phyloP scores from a whole-genome alignment of 2,888 invertebrate genomes.

The Yponomeuta malinellus region DNA sequence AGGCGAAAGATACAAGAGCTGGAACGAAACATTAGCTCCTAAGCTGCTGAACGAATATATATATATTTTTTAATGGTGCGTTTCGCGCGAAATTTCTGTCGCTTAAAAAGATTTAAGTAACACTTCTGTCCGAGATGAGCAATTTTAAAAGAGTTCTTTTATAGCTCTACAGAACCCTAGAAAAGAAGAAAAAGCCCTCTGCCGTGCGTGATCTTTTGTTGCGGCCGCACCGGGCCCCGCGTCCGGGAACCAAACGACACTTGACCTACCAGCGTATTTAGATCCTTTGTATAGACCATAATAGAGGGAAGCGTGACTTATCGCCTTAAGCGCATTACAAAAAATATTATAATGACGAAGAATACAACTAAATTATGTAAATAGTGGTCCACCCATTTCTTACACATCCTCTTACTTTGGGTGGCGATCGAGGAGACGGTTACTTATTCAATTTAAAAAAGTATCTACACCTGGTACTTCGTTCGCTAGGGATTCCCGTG shows the following conservation, averaged over 20 bases:
- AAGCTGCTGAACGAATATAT: too few relatives aligned
- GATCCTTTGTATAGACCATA: conserved; percentile 55
- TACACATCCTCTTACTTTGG: not conserved
- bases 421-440: not conserved
- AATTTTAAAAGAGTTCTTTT: too few relatives aligned
- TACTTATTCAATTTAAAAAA: not conserved
- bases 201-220: conserved; percentile 11
- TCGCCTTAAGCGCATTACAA: conserved; percentile 40
- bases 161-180: not conserved
- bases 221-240: conserved; percentile 32
- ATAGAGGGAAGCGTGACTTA: conserved; percentile 66
- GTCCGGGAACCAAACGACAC: conserved; percentile 66
- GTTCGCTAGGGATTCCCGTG: too few relatives aligned
- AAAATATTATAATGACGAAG: conserved; percentile 35
- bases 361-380: conserved; percentile 42
- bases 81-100: too few relatives aligned
- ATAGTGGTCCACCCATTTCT: not conserved
- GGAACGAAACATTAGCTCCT: too few relatives aligned
- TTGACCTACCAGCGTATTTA: conserved; percentile 69
- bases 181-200: not conserved
- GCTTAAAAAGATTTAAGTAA: too few relatives aligned
- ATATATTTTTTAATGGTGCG: too few relatives aligned
- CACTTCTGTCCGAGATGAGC: too few relatives aligned
- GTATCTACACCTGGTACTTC: not conserved
- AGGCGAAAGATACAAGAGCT: too few relatives aligned